Percentiles rank a stretch among this genome's conserved stretches.
These are phyloP conservation scores for Arizona elegans DNA, from an alignment of 2,113 vertebrate species.

Conservation along the genomic window DNA sequence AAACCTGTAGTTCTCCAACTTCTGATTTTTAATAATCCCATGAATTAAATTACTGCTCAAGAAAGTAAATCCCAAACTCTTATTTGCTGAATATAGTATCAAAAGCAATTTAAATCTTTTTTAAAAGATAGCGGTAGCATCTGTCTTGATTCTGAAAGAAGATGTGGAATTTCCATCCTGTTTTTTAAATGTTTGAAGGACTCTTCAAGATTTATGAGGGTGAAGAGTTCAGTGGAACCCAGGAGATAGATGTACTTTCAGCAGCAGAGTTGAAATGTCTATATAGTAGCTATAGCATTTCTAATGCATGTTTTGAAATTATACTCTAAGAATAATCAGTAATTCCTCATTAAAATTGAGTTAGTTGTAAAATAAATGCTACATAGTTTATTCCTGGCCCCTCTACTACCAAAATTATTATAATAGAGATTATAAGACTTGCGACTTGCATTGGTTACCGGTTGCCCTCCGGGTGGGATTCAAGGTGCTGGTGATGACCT, in stretches of 20 bases:
- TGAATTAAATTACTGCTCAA: not conserved
- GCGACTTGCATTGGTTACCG: too few relatives aligned
- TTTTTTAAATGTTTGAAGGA: not conserved
- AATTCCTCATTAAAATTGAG: not conserved
- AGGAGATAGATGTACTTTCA: not conserved
- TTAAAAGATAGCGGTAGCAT: not conserved
- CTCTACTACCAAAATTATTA: not conserved
- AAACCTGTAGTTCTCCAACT: not conserved
- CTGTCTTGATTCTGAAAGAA: not conserved
- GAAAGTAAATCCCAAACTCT: not conserved
- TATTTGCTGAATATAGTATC: not conserved
- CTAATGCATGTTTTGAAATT: not conserved
- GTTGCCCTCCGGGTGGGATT: too few relatives aligned
- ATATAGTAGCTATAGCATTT: not conserved
- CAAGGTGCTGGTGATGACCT: too few relatives aligned
- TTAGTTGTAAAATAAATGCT: not conserved
- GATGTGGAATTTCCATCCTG: not conserved
- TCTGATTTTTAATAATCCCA: not conserved
- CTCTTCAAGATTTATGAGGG: not conserved
- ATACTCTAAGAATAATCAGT: not conserved
- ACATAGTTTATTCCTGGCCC: not conserved
- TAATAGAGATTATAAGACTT: not conserved
- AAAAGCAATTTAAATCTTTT: not conserved
- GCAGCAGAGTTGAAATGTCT: not conserved
- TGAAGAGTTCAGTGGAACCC: not conserved